phyloP scores from a whole-genome alignment of 2,888 invertebrate species.

The Polydrusus pterygomalis region DNA sequence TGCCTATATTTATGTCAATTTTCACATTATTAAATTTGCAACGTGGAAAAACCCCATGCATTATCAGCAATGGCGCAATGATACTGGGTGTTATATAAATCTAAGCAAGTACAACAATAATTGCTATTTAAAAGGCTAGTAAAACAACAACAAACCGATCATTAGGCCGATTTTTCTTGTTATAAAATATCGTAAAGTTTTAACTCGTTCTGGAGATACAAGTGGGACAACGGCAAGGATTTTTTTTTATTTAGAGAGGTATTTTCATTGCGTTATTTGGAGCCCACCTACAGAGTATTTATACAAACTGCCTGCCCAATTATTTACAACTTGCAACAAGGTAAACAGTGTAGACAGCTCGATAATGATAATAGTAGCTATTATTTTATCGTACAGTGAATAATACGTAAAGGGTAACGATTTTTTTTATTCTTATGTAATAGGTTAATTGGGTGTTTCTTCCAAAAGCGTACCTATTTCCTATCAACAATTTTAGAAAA shows the following conservation, averaged over 20 bases:
- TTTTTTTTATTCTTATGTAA: too few relatives aligned
- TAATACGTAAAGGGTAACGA: too few relatives aligned
- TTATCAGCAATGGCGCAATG: neutral
- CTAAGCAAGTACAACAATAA: constrained; percentile 16
- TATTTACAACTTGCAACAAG: too few relatives aligned
- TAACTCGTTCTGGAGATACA: constrained; percentile 13
- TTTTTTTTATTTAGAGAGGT: neutral
- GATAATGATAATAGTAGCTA: too few relatives aligned
- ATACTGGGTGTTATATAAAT: constrained; percentile 18
- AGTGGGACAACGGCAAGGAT: neutral
- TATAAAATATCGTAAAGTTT: neutral
- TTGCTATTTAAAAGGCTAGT: constrained; percentile 13
- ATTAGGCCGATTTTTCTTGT: constrained; percentile 9
- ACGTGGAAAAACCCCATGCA: constrained; percentile 5
- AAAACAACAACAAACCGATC: constrained; percentile 19
- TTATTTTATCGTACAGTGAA: too few relatives aligned
- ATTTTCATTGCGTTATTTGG: constrained; percentile 2
- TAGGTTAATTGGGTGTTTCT: too few relatives aligned
- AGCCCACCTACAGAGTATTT: neutral
- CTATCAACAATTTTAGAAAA: too few relatives aligned
- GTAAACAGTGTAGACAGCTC: too few relatives aligned
- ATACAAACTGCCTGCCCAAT: too few relatives aligned
- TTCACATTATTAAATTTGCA: neutral
- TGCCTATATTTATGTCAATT: neutral
- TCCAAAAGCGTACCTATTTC: too few relatives aligned